A percentile compares a stretch with the other conserved stretches of the same genome.
phyloP scores from a whole-genome alignment of 2,113 vertebrate genomes.

The Sphaerodactylus townsendi region DNA sequence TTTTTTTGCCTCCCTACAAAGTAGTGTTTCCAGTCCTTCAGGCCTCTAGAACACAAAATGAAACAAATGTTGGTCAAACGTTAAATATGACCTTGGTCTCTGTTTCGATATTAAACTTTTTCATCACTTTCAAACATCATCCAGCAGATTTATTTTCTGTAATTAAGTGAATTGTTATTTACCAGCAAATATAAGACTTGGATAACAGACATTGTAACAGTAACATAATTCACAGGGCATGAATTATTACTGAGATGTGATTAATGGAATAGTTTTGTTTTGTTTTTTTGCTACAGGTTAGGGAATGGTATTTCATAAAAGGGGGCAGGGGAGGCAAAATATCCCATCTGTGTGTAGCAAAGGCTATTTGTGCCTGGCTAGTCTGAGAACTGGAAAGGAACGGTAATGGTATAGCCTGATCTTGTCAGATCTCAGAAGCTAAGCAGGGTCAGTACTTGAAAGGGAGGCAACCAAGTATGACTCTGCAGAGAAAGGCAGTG shows the following conservation, averaged over 20 bases:
- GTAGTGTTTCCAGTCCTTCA: not conserved
- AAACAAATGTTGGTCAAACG: constrained; percentile 5
- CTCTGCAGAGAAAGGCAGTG: too few species aligned
- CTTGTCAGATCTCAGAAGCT: too few species aligned
- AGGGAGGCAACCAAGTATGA: too few species aligned
- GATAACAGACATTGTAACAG: constrained; percentile 58
- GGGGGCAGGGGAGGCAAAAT: not conserved
- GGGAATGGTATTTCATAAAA: not conserved
- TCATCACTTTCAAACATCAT: constrained; percentile 62
- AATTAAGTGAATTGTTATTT: constrained; percentile 74
- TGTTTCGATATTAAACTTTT: constrained; percentile 70
- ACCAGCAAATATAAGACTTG: constrained; percentile 58
- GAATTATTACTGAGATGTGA: constrained; percentile 58
- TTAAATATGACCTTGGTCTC: constrained; percentile 38
- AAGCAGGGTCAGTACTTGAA: too few species aligned
- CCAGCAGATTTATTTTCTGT: constrained; percentile 68
- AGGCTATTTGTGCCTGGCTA: constrained; percentile 5
- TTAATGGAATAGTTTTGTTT: constrained; percentile 44
- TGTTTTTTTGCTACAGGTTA: constrained; percentile 45
- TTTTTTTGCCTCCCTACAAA: constrained; percentile 10
- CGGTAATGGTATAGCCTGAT: too few species aligned
- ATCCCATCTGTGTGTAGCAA: constrained; percentile 19
- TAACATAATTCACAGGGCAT: constrained; percentile 56
- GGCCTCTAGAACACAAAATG: not conserved
- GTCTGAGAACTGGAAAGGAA: not conserved